Evolutionary conservation across 2,888 invertebrate species (phyloP), one percentile per base, ranked within the genome.

Genomic region (Entomobrya multifasciata): DNA sequence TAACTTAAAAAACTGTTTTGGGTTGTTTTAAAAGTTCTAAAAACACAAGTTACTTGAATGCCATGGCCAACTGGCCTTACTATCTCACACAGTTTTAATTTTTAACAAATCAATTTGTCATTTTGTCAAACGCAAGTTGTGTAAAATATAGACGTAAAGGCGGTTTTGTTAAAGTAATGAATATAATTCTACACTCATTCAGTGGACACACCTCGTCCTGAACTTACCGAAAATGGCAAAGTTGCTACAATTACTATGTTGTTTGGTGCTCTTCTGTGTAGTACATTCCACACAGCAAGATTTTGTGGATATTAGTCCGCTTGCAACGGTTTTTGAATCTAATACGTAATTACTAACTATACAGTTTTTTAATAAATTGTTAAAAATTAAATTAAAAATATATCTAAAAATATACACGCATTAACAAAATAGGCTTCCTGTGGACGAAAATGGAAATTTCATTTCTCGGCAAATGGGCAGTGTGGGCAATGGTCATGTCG

Each of bases 401-500:
- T n/a, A n/a, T n/a, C n/a, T n/a, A n/a, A n/a, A n/a, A n/a, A n/a
- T n/a, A n/a, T n/a, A n/a, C n/a, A n/a, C n/a, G n/a, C n/a, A n/a
- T n/a, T n/a, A n/a, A n/a, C n/a, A n/a, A 27, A 15, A 4, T 74
- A 90, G 90, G 8, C 55, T 90, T 13, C 90, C 90, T 3, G 60
- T 17, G n/a, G 88, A 90, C 55, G 87, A 87, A 15, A 15, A 88
- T 72, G 90, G 89, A 10, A 80, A 70, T 1, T 80, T 89, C 11
- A 55, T 89, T 0, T 81, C 88, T 0, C 72, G 90, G 1, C 89
- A 90, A 76, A 90, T 90, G 88, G 90, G 91, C 1, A 88, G 90
- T 8, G 88, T 91, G 36, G 91, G 91, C 10, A 91, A 91, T 80
- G 91, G 91, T 11, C 91, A 91, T 30, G 55, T 91, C 30, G 90